phyloP scores from a whole-genome alignment of 2,113 vertebrate genomes.

The Salvelinus alpinus region DNA sequence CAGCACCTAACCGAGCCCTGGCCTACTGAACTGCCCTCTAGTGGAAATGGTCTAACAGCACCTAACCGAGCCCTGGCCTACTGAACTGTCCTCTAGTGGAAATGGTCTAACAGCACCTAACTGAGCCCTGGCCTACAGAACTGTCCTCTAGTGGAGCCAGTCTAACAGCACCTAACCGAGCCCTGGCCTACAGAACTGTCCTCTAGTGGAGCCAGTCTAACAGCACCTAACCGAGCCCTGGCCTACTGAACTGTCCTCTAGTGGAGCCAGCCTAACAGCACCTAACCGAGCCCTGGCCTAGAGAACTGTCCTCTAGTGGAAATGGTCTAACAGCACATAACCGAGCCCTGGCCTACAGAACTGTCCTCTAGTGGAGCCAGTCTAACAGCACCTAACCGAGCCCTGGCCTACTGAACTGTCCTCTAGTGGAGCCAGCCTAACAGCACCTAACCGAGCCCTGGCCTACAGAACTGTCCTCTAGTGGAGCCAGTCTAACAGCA shows the following conservation, averaged over 20 bases:
- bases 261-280: constrained; percentile 37
- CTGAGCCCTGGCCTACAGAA: too few species aligned
- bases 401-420: constrained; percentile 33
- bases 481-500: constrained; percentile 34
- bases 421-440: constrained; percentile 49
- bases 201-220: constrained; percentile 52
- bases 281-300: too few species aligned
- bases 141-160: constrained; percentile 62
- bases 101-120: background rate
- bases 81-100: constrained; percentile 61
- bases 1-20: background rate
- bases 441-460: background rate
- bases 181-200: constrained; percentile 31
- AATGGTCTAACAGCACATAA: background rate
- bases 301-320: constrained; percentile 61
- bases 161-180: background rate
- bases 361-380: constrained; percentile 62
- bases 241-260: constrained; percentile 50
- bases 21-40: constrained; percentile 50
- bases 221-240: background rate
- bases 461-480: constrained; percentile 51
- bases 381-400: too few species aligned
- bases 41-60: constrained; percentile 35
- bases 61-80: too few species aligned
- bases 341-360: too few species aligned